Evolutionary conservation across 2,113 vertebrate species (phyloP).

Genomic region (Orientallactaga bullata): DNA sequence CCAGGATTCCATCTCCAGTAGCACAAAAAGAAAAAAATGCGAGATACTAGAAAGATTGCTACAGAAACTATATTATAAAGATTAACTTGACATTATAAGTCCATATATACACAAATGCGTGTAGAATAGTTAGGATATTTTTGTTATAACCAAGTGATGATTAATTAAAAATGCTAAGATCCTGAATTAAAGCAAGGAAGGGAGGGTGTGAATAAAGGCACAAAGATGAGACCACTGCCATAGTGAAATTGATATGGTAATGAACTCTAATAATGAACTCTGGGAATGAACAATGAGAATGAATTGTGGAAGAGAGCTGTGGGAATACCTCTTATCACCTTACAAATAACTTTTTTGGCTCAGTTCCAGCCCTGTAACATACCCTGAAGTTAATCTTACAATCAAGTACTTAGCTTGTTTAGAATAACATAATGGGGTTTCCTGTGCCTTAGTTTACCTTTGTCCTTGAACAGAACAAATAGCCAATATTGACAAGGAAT

Average conservation of each 20-base stretch:
- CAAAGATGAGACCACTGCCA: background rate
- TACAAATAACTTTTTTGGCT: too few relatives aligned
- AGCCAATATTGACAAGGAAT: too few relatives aligned
- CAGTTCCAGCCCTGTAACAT: too few relatives aligned
- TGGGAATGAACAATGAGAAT: too few relatives aligned
- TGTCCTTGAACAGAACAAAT: too few relatives aligned
- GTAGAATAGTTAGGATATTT: background rate
- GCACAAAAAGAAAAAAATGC: background rate
- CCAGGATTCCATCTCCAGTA: background rate
- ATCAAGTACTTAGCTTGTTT: too few relatives aligned
- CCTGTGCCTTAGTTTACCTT: too few relatives aligned
- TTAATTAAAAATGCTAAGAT: background rate
- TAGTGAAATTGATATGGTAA: background rate
- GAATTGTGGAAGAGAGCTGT: too few relatives aligned
- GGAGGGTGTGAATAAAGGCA: background rate
- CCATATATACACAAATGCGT: background rate
- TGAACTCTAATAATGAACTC: too few relatives aligned
- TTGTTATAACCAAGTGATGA: constrained; percentile 26
- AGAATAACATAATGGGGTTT: too few relatives aligned
- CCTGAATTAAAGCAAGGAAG: background rate
- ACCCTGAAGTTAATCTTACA: too few relatives aligned
- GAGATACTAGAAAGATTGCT: background rate
- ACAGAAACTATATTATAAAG: background rate
- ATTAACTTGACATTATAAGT: background rate
- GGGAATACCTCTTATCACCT: too few relatives aligned